These are phyloP conservation scores for Sander vitreus DNA, from an alignment of 2,113 vertebrate genomes.

Conservation along the genomic window DNA sequence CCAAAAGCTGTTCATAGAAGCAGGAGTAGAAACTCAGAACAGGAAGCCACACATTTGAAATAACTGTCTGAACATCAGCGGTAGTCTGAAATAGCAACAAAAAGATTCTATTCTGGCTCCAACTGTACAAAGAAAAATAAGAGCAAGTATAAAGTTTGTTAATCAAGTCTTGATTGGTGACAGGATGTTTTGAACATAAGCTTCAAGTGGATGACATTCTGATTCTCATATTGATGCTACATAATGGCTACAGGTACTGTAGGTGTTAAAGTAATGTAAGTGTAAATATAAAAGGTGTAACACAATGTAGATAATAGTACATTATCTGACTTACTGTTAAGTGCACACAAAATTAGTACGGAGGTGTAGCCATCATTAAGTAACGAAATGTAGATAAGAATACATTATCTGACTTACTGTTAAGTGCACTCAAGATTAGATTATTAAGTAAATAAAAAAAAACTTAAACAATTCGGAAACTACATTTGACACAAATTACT, in stretches of 20 bases:
- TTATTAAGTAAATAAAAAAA: background rate
- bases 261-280: background rate
- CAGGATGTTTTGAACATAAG: background rate
- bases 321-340: background rate
- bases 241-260: background rate
- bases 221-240: background rate
- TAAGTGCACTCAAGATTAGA: slow-evolving; percentile 2
- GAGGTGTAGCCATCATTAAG: background rate
- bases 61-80: background rate
- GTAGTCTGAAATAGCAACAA: background rate
- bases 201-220: background rate
- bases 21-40: background rate
- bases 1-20: background rate
- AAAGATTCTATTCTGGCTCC: background rate
- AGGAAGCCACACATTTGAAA: background rate
- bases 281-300: background rate
- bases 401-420: background rate
- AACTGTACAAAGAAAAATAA: background rate
- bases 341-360: background rate
- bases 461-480: background rate
- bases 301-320: slow-evolving; percentile 1
- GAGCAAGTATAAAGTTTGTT: background rate
- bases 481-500: background rate
- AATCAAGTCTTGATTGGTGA: background rate
- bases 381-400: slow-evolving; percentile 10